Evolutionary conservation across 1,140 invertebrate species (phyloP).

Genomic region (Camponotus pennsylvanicus): DNA sequence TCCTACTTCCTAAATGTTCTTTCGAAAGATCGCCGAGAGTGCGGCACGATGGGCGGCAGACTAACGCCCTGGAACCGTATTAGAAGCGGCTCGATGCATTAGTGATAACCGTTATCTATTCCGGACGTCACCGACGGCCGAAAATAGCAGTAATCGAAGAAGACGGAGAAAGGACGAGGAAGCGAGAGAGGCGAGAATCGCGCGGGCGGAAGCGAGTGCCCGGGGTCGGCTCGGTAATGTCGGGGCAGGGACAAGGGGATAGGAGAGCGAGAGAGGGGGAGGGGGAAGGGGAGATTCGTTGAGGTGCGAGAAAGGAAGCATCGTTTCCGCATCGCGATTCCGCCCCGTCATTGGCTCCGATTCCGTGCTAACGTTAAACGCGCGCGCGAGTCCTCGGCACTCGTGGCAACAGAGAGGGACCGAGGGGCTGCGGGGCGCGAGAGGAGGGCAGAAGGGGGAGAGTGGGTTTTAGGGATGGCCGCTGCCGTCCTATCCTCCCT

Average conservation of each 20-base stretch:
- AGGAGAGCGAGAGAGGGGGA: not conserved
- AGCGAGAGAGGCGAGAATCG: not conserved
- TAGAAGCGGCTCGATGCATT: slow-evolving; percentile 44
- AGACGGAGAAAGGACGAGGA: slow-evolving; percentile 39
- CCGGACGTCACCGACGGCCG: slow-evolving; percentile 39
- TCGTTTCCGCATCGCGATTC: slow-evolving; percentile 63
- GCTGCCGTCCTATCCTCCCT: slow-evolving; percentile 16
- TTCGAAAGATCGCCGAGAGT: slow-evolving; percentile 7
- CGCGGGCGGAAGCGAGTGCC: not conserved
- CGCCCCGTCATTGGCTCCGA: slow-evolving; percentile 59
- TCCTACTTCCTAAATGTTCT: not conserved
- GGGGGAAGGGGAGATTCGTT: slow-evolving; percentile 23
- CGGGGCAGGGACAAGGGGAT: not conserved
- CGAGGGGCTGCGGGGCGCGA: not conserved
- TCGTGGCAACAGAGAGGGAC: slow-evolving; percentile 19
- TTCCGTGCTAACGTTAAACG: slow-evolving; percentile 56
- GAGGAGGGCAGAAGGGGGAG: not conserved
- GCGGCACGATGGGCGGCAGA: not conserved
- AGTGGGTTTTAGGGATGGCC: slow-evolving; percentile 53
- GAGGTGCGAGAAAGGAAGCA: slow-evolving; percentile 62
- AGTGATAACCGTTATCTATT: slow-evolving; percentile 61
- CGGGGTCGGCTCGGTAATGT: not conserved
- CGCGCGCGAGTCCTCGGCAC: slow-evolving; percentile 26
- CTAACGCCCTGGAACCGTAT: slow-evolving; percentile 24
- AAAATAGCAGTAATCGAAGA: slow-evolving; percentile 50